Conservation (phyloP, 2,888 invertebrate species). For the Luffia ferchaultella region DNA sequence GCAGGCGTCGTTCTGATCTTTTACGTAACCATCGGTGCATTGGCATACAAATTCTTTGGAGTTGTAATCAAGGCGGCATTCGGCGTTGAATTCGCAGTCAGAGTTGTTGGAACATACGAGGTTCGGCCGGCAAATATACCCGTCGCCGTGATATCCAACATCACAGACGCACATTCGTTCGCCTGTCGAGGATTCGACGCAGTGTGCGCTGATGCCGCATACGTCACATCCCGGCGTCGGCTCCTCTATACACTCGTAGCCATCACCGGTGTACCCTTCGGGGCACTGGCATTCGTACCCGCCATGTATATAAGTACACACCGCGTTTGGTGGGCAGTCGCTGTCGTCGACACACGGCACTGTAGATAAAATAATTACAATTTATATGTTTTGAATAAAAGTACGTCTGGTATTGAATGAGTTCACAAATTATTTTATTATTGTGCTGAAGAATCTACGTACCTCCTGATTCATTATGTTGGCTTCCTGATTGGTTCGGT, state of each 20-base stretch:
- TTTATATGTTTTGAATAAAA: too few relatives aligned
- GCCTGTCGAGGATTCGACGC: slow-evolving; percentile 72
- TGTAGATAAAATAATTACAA: slow-evolving; percentile 37
- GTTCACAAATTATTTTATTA: neutral
- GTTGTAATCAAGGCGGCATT: slow-evolving; percentile 71
- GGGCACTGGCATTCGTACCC: slow-evolving; percentile 79
- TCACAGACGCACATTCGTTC: slow-evolving; percentile 81
- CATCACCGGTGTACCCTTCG: slow-evolving; percentile 87
- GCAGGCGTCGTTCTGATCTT: slow-evolving; percentile 71
- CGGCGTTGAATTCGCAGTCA: slow-evolving; percentile 76
- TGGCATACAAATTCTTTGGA: slow-evolving; percentile 74
- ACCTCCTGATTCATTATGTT: slow-evolving; percentile 3
- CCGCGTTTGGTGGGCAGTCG: slow-evolving; percentile 84
- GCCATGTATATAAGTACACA: slow-evolving; percentile 71
- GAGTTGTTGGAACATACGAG: slow-evolving; percentile 70
- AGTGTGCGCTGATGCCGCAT: slow-evolving; percentile 80
- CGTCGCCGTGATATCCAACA: slow-evolving; percentile 84
- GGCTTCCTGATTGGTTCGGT: neutral
- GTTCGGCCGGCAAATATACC: slow-evolving; percentile 74
- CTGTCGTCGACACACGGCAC: slow-evolving; percentile 77
- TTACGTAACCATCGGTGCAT: slow-evolving; percentile 77
- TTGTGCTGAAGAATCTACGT: neutral
- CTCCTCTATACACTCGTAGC: slow-evolving; percentile 72
- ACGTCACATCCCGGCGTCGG: slow-evolving; percentile 50
- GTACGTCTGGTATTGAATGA: too few relatives aligned